Conservation (phyloP, 2,888 invertebrate genomes). For the Cantharis flavilabris region DNA sequence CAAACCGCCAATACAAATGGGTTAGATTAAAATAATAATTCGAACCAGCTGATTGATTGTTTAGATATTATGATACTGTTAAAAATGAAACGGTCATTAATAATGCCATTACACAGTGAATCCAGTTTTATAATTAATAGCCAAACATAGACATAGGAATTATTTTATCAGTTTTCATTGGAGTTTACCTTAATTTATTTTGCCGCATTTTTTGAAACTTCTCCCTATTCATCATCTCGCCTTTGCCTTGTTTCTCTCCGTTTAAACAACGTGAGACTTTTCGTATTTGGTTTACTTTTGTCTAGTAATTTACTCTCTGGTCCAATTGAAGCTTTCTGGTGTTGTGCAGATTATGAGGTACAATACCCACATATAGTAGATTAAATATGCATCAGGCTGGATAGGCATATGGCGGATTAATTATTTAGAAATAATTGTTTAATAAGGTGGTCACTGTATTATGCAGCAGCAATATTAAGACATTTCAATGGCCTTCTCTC, state of each 20-base stretch:
- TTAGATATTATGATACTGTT: too few species aligned
- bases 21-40: too few species aligned
- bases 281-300: not conserved
- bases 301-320: not conserved
- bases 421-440: not conserved
- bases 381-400: not conserved
- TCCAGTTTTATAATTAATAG: too few species aligned
- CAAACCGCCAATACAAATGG: too few species aligned
- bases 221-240: not conserved
- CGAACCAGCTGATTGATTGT: too few species aligned
- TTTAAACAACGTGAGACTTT: not conserved
- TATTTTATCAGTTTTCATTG: not conserved
- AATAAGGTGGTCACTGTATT: not conserved
- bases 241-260: not conserved
- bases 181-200: not conserved
- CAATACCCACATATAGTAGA: not conserved
- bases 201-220: not conserved
- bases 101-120: too few species aligned
- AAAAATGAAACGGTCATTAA: too few species aligned
- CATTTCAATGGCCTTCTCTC: slow-evolving; percentile 17
- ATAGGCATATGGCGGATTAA: not conserved
- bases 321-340: not conserved
- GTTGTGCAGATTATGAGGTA: not conserved
- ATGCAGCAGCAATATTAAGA: slow-evolving; percentile 9
- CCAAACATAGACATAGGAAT: not conserved